phyloP scores from a whole-genome alignment of 2,888 invertebrate species.

The Seira ritae region DNA sequence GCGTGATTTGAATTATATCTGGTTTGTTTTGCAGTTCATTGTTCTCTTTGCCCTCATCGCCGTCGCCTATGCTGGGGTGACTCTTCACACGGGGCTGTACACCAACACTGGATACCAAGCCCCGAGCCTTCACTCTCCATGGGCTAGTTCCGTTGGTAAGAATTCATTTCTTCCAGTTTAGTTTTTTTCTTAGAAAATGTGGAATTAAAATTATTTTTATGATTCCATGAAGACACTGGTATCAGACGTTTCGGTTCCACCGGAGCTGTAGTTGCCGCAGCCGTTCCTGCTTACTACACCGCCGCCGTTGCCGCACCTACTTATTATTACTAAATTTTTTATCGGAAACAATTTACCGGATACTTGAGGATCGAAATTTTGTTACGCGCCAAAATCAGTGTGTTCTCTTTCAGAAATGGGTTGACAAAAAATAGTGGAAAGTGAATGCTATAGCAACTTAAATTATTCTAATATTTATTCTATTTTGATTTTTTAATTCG shows the following conservation, averaged over 20 bases:
- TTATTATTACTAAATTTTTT: not conserved
- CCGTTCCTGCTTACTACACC: slow-evolving; percentile 46
- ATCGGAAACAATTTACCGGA: not conserved
- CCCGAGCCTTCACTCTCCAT: slow-evolving; percentile 57
- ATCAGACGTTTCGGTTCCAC: slow-evolving; percentile 66
- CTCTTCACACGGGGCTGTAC: slow-evolving; percentile 42
- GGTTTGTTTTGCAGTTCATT: slow-evolving; percentile 40
- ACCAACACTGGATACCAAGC: slow-evolving; percentile 54
- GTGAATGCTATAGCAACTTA: not conserved
- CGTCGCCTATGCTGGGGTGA: slow-evolving; percentile 47
- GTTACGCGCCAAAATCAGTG: slow-evolving; percentile 2
- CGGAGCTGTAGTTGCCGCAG: slow-evolving; percentile 37
- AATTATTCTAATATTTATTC: too few species aligned
- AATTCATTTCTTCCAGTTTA: too few species aligned
- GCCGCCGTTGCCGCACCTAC: slow-evolving; percentile 24
- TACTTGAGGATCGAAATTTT: not conserved
- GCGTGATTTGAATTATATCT: not conserved
- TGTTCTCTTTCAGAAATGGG: not conserved
- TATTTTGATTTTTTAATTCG: too few species aligned
- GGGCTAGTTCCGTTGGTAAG: slow-evolving; percentile 47
- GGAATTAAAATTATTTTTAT: not conserved
- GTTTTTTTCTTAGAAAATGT: not conserved
- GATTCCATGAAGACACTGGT: slow-evolving; percentile 34
- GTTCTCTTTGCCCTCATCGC: slow-evolving; percentile 48
- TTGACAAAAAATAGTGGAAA: not conserved